Percentiles rank a stretch among this genome's conserved stretches.
Evolutionary conservation across 1,140 invertebrate genomes (phyloP).

Genomic region (Whitmania pigra): DNA sequence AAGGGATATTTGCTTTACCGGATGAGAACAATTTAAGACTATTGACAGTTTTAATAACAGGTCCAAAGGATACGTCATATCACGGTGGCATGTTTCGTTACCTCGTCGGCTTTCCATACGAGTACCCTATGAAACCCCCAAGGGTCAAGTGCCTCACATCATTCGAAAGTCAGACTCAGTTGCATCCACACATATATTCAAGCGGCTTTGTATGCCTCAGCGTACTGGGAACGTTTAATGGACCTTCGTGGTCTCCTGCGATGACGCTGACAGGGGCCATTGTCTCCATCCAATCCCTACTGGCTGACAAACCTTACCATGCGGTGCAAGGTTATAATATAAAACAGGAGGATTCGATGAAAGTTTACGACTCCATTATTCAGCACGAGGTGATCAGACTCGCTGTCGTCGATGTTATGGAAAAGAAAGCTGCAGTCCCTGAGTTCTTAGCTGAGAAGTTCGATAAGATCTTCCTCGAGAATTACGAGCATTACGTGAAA

Average conservation of each 20-base stretch:
- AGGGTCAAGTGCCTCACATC: constrained; percentile 54
- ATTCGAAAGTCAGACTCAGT: constrained; percentile 49
- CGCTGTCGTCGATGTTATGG: constrained; percentile 50
- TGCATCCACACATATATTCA: constrained; percentile 53
- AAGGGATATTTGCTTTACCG: constrained; percentile 48
- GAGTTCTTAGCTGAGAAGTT: no score
- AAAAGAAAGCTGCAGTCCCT: no score
- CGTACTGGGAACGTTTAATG: constrained; percentile 52
- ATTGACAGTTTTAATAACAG: constrained; percentile 51
- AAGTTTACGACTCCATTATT: constrained; percentile 48
- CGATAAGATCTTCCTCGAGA: no score
- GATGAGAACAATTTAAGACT: constrained; percentile 48
- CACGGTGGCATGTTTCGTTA: constrained; percentile 55
- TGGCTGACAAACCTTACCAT: constrained; percentile 52
- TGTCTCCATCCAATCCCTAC: constrained; percentile 52
- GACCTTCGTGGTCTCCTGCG: constrained; percentile 52
- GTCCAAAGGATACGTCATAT: constrained; percentile 55
- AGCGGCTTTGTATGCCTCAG: constrained; percentile 54
- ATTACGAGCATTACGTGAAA: no score
- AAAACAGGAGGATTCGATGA: constrained; percentile 42
- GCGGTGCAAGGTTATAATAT: constrained; percentile 49
- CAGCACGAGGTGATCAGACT: constrained; percentile 49
- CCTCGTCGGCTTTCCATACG: constrained; percentile 47
- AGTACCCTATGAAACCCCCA: constrained; percentile 47
- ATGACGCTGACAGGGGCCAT: constrained; percentile 48